Evolutionary conservation across 2,797 vertebrate species (phyloP).

Genomic region (Chelmon rostratus): DNA sequence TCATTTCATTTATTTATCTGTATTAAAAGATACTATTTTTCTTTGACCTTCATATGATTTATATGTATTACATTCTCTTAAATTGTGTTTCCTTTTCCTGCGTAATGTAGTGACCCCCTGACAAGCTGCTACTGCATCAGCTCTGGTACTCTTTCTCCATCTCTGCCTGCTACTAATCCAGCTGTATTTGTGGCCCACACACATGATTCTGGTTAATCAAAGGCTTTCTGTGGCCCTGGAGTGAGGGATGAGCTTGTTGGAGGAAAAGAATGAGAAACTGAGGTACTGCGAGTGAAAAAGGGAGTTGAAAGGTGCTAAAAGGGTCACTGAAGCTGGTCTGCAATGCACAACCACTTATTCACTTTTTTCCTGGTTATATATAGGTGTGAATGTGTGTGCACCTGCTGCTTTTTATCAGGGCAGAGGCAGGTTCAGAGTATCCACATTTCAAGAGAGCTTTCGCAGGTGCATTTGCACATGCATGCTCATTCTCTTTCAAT

Average conservation of each 20-base stretch:
- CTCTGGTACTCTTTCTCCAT: neutral
- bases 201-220: slow-evolving; percentile 35
- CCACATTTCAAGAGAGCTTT: neutral
- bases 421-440: neutral
- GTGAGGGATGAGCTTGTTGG: slow-evolving; percentile 12
- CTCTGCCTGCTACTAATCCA: slow-evolving; percentile 26
- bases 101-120: slow-evolving; percentile 7
- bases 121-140: slow-evolving; percentile 12
- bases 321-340: slow-evolving; percentile 62
- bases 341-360: slow-evolving; percentile 46
- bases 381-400: slow-evolving; percentile 1
- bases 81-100: neutral
- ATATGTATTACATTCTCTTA: neutral
- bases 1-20: neutral
- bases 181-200: slow-evolving; percentile 32
- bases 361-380: slow-evolving; percentile 64
- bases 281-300: slow-evolving; percentile 31
- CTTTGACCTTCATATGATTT: neutral
- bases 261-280: slow-evolving; percentile 32
- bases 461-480: slow-evolving; percentile 4
- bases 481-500: neutral
- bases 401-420: slow-evolving; percentile 50
- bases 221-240: slow-evolving; percentile 30
- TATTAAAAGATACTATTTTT: neutral
- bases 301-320: slow-evolving; percentile 53